phyloP scores from a whole-genome alignment of 2,888 invertebrate species.

The Himalopsyche tibetana region DNA sequence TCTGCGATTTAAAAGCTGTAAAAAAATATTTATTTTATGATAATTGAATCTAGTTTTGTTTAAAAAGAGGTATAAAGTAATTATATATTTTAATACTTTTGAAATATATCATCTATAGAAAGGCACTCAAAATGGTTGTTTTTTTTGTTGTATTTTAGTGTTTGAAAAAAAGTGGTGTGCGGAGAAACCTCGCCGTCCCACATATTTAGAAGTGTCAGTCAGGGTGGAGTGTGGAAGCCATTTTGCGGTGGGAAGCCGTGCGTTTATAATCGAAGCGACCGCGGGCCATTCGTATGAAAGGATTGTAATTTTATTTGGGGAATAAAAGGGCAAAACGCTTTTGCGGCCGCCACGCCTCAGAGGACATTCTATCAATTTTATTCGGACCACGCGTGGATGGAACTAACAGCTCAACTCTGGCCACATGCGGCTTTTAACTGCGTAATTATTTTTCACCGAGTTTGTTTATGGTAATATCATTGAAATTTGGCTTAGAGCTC shows the following conservation, averaged over 20 bases:
- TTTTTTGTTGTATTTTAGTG: too few species aligned
- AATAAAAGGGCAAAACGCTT: slow-evolving; percentile 44
- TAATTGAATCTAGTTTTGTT: too few species aligned
- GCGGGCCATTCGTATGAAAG: slow-evolving; percentile 52
- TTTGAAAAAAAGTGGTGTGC: too few species aligned
- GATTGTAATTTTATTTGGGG: slow-evolving; percentile 57
- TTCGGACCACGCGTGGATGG: slow-evolving; percentile 23
- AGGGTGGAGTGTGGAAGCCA: slow-evolving; percentile 11
- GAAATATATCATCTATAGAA: too few species aligned
- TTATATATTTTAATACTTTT: too few species aligned
- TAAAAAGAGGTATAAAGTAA: too few species aligned
- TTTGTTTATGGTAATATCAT: too few species aligned
- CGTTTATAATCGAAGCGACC: slow-evolving; percentile 60
- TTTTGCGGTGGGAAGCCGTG: slow-evolving; percentile 58
- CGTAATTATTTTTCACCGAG: background rate
- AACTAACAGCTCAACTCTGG: background rate
- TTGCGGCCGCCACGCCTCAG: slow-evolving; percentile 42
- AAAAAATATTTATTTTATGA: too few species aligned
- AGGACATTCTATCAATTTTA: slow-evolving; percentile 43
- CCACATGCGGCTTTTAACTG: slow-evolving; percentile 31
- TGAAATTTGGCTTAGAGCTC: too few species aligned
- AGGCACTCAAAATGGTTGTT: too few species aligned
- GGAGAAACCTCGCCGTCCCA: too few species aligned
- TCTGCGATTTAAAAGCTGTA: too few species aligned
- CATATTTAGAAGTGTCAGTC: background rate